Evolutionary conservation across 2,797 vertebrate species (phyloP).

Genomic region (Emys orbicularis): DNA sequence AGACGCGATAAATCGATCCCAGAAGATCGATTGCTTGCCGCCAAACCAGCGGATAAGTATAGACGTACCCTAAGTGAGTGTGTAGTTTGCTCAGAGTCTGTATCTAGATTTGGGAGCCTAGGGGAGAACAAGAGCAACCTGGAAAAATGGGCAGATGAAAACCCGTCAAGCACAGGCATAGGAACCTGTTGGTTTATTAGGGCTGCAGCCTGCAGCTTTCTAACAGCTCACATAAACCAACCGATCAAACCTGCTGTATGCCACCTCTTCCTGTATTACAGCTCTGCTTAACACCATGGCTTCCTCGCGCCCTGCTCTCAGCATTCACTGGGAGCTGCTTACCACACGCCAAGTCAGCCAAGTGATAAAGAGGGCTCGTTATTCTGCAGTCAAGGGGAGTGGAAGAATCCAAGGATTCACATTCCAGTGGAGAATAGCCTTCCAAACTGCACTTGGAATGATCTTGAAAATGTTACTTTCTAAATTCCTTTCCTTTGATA

Average conservation of each 20-base stretch:
- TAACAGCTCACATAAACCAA: neutral
- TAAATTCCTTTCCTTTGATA: neutral
- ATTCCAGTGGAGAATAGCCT: constrained; percentile 18
- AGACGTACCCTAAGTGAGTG: neutral
- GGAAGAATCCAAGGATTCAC: neutral
- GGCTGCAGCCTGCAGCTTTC: neutral
- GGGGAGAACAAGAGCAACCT: neutral
- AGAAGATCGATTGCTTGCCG: too few species aligned
- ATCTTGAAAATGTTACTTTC: neutral
- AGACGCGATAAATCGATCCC: too few species aligned
- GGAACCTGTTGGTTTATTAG: neutral
- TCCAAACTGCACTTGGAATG: neutral
- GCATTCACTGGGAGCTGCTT: neutral
- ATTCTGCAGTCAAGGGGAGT: neutral
- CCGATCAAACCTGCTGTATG: neutral
- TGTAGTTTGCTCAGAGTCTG: neutral
- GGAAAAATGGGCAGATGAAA: neutral
- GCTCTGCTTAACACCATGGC: neutral
- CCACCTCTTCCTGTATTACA: neutral
- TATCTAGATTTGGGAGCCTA: neutral
- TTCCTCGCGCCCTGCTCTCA: neutral
- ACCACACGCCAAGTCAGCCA: accelerated
- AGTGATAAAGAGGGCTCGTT: neutral
- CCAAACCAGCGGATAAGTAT: too few species aligned
- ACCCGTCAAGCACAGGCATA: neutral